Evolutionary conservation across 2,113 vertebrate species (phyloP).

Genomic region (Phalacrocorax carbo): DNA sequence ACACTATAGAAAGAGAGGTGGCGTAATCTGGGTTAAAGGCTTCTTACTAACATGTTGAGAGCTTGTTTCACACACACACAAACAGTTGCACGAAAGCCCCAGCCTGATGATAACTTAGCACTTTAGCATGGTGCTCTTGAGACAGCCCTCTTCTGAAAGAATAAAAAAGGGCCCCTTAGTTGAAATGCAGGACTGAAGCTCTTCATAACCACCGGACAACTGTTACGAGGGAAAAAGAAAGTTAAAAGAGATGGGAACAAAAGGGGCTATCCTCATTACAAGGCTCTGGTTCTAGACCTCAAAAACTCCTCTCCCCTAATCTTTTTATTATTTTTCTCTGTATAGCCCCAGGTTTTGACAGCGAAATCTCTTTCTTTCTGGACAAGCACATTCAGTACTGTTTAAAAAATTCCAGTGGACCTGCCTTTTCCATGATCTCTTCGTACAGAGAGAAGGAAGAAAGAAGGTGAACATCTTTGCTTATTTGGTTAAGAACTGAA

Average conservation of each 20-base stretch:
- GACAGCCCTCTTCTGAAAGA: constrained; percentile 76
- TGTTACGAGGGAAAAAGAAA: constrained; percentile 54
- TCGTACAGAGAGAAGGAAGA: background rate
- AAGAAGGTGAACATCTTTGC: background rate
- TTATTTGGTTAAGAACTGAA: background rate
- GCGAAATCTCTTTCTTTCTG: background rate
- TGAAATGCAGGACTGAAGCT: constrained; percentile 55
- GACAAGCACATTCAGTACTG: background rate
- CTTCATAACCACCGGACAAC: constrained; percentile 41
- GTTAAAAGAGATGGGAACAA: constrained; percentile 53
- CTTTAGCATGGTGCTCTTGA: constrained; percentile 81
- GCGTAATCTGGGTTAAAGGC: constrained; percentile 91
- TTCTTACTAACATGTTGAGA: constrained; percentile 88
- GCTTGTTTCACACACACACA: constrained; percentile 85
- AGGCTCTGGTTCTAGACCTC: constrained; percentile 30
- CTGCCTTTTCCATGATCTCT: background rate
- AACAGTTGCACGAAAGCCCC: constrained; percentile 81
- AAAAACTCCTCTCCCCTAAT: background rate
- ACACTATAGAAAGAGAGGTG: constrained; percentile 84
- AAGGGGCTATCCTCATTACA: constrained; percentile 48
- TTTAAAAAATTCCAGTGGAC: background rate
- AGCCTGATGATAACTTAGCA: constrained; percentile 76
- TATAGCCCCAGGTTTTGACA: constrained; percentile 22
- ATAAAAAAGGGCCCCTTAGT: constrained; percentile 64
- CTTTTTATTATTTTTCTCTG: constrained; percentile 25